These are phyloP conservation scores for Myathropa florea DNA, from an alignment of 2,888 invertebrate species.

Conservation along the genomic window DNA sequence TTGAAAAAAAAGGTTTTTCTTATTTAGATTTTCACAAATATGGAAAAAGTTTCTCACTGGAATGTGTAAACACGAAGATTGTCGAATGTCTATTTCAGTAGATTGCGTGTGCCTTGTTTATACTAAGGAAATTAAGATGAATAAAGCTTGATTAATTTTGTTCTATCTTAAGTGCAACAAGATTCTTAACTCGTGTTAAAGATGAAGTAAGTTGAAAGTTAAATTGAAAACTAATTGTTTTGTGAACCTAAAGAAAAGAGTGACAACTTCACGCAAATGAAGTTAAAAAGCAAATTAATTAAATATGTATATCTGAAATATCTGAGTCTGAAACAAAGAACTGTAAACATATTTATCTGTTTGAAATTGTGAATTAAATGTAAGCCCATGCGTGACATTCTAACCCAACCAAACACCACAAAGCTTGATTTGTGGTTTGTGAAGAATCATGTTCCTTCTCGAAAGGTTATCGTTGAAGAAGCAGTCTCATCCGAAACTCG, in stretches of 20 bases:
- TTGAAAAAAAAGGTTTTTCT: neutral
- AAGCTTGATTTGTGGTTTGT: neutral
- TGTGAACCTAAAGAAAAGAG: no score
- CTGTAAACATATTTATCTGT: no score
- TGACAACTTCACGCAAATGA: no score
- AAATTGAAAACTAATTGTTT: no score
- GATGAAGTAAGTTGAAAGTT: no score
- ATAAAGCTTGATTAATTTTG: no score
- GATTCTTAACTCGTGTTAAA: no score
- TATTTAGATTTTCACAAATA: neutral
- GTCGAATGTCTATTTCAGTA: neutral
- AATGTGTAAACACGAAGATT: neutral
- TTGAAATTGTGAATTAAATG: no score
- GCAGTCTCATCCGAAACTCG: neutral
- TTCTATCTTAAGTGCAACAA: no score
- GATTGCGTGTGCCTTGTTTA: neutral
- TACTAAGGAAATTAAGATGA: neutral
- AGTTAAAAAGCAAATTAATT: no score
- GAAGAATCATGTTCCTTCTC: neutral
- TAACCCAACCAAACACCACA: neutral
- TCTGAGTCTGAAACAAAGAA: no score
- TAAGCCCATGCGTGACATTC: neutral
- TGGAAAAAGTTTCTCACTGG: neutral
- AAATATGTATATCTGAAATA: no score
- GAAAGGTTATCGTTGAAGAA: neutral